Base-by-base conservation (phyloP, 2,888 invertebrate species). In the Keiferia lycopersicella region DNA sequence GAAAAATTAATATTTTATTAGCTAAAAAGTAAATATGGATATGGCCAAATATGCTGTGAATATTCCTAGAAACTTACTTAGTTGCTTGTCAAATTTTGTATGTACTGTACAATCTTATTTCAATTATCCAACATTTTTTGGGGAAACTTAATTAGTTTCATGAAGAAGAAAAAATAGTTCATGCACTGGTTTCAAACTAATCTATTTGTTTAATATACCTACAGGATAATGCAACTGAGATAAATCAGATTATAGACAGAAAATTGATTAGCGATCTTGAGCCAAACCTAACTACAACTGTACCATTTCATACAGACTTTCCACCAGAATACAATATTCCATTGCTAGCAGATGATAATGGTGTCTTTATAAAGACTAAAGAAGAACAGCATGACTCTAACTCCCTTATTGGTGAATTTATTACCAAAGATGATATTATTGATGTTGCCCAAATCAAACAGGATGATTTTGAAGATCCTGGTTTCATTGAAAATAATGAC, bases 361-460 rank as follows among this genome's bases (percentile, higher is more conserved):
- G 22, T 22, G 14, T 53, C 20, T 53, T 53, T 7, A 22, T 53
- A 12, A 53, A 53, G 14, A 53, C 51, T 53, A 53, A 53, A 14
- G 51, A 53, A 53, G 51, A 53, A 14, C 14, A 22, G 6, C 14
- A 53, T 53, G 51, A 53, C 22, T 22, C 51, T 53, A 53, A 20
- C 14, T 22, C 51, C 26, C 20, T 53, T 0, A 53, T 53, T 53
- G 51, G 51, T 22, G 51, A 53, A 53, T 53, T 53, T 22, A 53
- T 53, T 22, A 53, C 51, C 11, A 53, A 53, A 22, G 51, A 53
- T 53, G 51, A 53, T 22, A 53, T n/a, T n/a, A n/a, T 53, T 53
- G 51, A 53, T 26, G 12, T 45, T 45, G 45, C 16, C 1, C 45
- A 53, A 2, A 53, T 53, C 12, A 53, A 53, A 14, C 22, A 53